A percentile compares a stretch with the other conserved stretches of the same genome.
phyloP scores from a whole-genome alignment of 2,797 vertebrate genomes.

The Cossypha dichroa region DNA sequence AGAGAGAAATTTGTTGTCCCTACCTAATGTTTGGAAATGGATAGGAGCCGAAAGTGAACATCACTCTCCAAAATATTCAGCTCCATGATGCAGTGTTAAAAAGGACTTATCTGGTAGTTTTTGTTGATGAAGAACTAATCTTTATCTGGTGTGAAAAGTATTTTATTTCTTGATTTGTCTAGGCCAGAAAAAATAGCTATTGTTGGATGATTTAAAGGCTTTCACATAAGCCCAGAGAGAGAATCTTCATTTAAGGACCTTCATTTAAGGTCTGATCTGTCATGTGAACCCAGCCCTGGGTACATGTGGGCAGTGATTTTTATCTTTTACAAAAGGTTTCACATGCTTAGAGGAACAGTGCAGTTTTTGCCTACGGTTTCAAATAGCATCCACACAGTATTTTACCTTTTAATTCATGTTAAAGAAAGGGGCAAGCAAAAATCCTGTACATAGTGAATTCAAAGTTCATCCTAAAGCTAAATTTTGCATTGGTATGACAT shows the following conservation, averaged over 20 bases:
- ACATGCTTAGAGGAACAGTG: neutral
- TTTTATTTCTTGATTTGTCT: neutral
- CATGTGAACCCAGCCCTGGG: neutral
- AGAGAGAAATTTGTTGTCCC: neutral
- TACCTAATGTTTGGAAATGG: neutral
- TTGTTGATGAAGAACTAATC: neutral
- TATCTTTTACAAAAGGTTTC: neutral
- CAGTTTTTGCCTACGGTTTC: neutral
- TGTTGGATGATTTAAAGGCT: neutral
- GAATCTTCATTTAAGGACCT: neutral
- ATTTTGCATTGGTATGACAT: neutral
- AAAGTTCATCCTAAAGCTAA: neutral
- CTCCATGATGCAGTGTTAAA: neutral
- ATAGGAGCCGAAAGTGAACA: neutral
- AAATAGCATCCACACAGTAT: neutral
- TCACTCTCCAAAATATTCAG: neutral
- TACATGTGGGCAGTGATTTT: neutral
- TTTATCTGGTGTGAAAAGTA: neutral
- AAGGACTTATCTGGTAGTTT: neutral
- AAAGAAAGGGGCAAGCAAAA: neutral
- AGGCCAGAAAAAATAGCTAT: neutral
- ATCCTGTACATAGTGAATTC: accelerated
- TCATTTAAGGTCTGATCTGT: neutral
- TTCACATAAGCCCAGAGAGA: neutral
- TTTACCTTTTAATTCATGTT: neutral